phyloP scores from a whole-genome alignment of 2,888 invertebrate genomes.

The Agapostemon virescens region DNA sequence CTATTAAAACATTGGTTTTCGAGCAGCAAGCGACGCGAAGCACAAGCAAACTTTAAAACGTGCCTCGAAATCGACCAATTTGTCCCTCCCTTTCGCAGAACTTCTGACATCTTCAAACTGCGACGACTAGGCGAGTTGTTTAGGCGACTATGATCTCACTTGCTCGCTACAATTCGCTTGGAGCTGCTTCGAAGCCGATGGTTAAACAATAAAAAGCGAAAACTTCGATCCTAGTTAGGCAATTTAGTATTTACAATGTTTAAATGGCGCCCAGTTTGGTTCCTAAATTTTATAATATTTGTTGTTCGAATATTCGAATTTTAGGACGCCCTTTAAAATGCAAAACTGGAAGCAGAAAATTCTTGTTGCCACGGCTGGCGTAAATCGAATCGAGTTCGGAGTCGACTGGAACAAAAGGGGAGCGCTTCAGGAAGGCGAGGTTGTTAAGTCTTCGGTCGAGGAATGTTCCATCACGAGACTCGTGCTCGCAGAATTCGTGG shows the following conservation, averaged over 20 bases:
- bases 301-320: no score
- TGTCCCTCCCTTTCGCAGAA: neutral
- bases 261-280: no score
- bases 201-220: neutral
- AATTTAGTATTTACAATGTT: neutral
- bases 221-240: neutral
- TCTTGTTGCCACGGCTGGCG: neutral
- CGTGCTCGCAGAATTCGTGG: neutral
- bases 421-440: neutral
- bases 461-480: neutral
- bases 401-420: neutral
- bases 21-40: neutral
- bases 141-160: neutral
- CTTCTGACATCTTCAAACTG: neutral
- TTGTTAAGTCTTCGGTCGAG: neutral
- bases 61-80: neutral
- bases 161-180: neutral
- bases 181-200: neutral
- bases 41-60: neutral
- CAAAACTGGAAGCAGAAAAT: no score
- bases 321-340: no score
- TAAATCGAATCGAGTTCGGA: neutral
- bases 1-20: neutral
- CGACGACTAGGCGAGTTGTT: neutral
- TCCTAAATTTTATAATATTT: no score